phyloP scores from a whole-genome alignment of 2,113 vertebrate species.

The Grammomys surdaster region DNA sequence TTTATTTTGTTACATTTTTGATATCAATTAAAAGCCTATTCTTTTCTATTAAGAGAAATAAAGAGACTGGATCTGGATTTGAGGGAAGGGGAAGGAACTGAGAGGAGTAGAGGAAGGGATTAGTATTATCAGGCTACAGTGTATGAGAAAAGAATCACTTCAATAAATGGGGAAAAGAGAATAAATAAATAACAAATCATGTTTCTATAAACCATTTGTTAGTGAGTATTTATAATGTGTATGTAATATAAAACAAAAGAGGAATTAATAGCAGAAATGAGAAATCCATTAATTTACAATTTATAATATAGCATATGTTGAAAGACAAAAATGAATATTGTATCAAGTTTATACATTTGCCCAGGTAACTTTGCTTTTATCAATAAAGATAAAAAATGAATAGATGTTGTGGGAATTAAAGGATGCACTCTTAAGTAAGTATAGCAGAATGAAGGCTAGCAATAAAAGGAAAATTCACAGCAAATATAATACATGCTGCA shows the following conservation, averaged over 20 bases:
- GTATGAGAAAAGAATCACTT: neutral
- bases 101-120: neutral
- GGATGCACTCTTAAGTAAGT: neutral
- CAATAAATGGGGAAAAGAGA: neutral
- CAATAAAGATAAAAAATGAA: neutral
- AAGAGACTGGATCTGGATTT: neutral
- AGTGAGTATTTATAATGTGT: neutral
- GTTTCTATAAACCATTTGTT: neutral
- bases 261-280: neutral
- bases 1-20: no score
- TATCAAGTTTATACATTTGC: neutral
- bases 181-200: neutral
- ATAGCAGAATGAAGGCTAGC: neutral
- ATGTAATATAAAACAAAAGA: neutral
- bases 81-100: neutral
- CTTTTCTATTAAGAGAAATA: neutral
- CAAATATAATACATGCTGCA: neutral
- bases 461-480: neutral
- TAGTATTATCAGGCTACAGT: neutral
- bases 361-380: neutral
- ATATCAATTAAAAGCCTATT: no score
- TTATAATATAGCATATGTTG: neutral
- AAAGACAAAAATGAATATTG: neutral
- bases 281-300: neutral
- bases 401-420: neutral